Evolutionary conservation across 2,888 invertebrate genomes (phyloP), one percentile per base, ranked within the genome.

Genomic region (Mylabris sibirica): DNA sequence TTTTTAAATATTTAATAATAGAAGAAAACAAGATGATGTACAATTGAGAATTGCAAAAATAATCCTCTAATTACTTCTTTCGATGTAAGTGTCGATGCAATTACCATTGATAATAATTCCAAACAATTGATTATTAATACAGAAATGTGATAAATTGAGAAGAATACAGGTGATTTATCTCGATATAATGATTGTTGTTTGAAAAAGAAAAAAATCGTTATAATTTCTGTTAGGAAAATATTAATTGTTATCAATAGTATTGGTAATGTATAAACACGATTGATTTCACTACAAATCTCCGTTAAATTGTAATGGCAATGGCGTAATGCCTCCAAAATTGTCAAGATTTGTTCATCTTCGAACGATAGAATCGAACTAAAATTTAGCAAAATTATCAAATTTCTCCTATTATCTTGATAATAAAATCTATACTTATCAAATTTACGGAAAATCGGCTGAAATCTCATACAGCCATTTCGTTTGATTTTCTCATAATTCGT

Each of bases 301-400:
- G 26, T 26, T 41, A 61, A 61, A 38, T 61, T 38, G 11, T 17
- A 14, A 24, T 61, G 61, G 5, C 22, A n/a, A 24, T 20, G 61
- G 35, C 38, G 38, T 41, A 61, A 9, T 8, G n/a, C 22, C 14
- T 41, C 41, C 9, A 61, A 34, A 8, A 0, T 38, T 11, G 6
- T 41, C 20, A 41, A 8, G 9, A 38, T 60, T 9, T 8, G 22
- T 17, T 61, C 38, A 8, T 61, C 4, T 38, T 61, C 38, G 12
- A 26, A 2, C 30, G 17, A 14, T 1, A 4, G 3, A 17, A 17
- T 41, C 17, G 60, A 17, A 3, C 60, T 60, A 20, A 30, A 60
- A 60, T 9, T 26, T 5, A 24, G n/a, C 2, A 26, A 24, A 60
- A 34, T 34, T 17, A 35, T 4, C 14, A 41, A 5, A 3, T n/a